Base-by-base conservation (phyloP, 2,797 vertebrate species). In the Bucorvus abyssinicus region DNA sequence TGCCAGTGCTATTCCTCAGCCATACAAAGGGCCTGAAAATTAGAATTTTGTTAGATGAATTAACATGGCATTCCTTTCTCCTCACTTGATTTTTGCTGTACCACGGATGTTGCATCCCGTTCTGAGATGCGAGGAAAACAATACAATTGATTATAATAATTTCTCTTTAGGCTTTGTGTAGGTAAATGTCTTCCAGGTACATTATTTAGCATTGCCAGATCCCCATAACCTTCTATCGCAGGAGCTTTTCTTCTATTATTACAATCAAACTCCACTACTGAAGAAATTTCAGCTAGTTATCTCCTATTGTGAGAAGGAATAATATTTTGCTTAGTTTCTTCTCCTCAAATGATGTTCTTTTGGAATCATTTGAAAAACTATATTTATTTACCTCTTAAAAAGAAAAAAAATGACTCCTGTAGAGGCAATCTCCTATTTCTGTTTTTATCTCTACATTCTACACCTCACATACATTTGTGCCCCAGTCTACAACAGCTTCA, bases 1-100 rank as follows among this genome's bases (percentile, higher is more conserved):
- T 96, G 94, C 92, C 93, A 93, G 59, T 10, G 65, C 86, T 93
- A 75, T 81, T 95, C 89, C 94, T 71, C 81, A 94, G 92, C 67
- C 87, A 93, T 65, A 93, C 84, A 96, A 95, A 95, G 84, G 65
- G 69, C 34, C 29, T 63, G 87, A 38, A 93, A 92, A 97, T 95
- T 77, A 85, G 81, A 92, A 82, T 94, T 90, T 93, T 71, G 77
- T 91, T 89, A 83, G 87, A 93, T 93, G 80, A 95, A 94, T 94
- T 94, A 94, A 87, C 79, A 75, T 75, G 94, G 84, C 81, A 87
- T 68, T 57, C 60, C 36, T 92, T 93, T 90, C 81, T 94, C 64
- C 60, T 80, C 75, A 30, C 71, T 83, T 83, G 64, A 76, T 69
- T 92, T 82, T 65, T 70, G 27, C 44, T 60, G n/a, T 16, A 10